These are phyloP conservation scores for Psammodynastes pulverulentus DNA, from an alignment of 2,113 vertebrate genomes.

Conservation along the genomic window DNA sequence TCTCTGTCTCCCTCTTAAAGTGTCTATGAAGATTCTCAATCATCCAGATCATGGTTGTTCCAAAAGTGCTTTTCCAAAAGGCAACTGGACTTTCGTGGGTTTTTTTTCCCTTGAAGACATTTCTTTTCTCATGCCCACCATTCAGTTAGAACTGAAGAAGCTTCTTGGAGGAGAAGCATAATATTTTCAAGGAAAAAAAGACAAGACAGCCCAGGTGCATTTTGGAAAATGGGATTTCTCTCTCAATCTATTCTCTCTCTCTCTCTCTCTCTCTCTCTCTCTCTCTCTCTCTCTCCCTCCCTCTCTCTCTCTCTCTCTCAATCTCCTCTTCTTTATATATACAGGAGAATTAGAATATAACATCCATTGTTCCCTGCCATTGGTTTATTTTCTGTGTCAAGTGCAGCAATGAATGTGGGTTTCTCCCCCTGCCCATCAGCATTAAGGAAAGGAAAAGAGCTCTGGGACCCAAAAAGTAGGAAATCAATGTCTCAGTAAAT, in stretches of 20 bases:
- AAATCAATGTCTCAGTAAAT: conserved; percentile 60
- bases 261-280: background rate
- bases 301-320: background rate
- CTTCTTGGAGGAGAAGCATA: background rate
- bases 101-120: background rate
- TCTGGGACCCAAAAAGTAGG: conserved; percentile 42
- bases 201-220: background rate
- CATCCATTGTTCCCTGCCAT: background rate
- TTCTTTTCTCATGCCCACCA: background rate
- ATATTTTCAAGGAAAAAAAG: background rate
- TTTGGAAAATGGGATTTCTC: background rate
- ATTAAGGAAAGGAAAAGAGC: conserved; percentile 45
- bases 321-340: background rate
- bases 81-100: background rate
- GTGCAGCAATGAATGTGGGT: conserved; percentile 32
- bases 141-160: background rate
- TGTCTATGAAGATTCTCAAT: background rate
- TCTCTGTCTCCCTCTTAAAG: background rate
- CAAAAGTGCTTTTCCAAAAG: background rate
- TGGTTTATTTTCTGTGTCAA: conserved; percentile 38
- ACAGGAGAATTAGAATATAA: background rate
- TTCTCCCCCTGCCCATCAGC: conserved; percentile 49
- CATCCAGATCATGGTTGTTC: background rate
- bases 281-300: background rate
- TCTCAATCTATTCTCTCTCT: background rate